These are phyloP conservation scores for Chrysaora quinquecirrha DNA, from an alignment of 30 jellyfish, hydroid and myxozoan genomes.

Conservation along the genomic window DNA sequence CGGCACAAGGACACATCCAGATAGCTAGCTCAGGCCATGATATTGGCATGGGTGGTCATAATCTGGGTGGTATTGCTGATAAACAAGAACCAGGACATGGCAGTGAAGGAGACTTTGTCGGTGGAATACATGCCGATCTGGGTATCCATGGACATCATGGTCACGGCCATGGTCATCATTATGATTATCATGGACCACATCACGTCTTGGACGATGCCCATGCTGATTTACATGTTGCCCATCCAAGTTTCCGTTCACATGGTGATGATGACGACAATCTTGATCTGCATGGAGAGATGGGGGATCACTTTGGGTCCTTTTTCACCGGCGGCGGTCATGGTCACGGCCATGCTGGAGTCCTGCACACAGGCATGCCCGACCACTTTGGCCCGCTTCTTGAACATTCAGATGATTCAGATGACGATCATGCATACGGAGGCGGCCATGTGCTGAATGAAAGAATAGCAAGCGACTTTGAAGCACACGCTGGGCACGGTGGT, in stretches of 20 bases:
- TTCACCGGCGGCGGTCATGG: not conserved
- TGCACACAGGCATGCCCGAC: conserved; percentile 47
- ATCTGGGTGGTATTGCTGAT: conserved; percentile 65
- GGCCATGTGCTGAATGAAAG: conserved; percentile 21
- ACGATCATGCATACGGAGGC: conserved; percentile 16
- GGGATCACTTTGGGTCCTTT: conserved; percentile 62
- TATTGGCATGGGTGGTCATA: conserved; percentile 71
- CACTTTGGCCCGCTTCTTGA: conserved; percentile 70
- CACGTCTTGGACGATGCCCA: conserved; percentile 6
- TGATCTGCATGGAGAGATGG: conserved; percentile 34
- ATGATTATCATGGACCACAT: conserved; percentile 28
- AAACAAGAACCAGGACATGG: conserved; percentile 33
- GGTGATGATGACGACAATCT: conserved; percentile 24
- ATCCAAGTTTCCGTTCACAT: not conserved
- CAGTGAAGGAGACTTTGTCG: conserved; percentile 57
- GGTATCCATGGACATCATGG: conserved; percentile 59
- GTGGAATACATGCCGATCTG: conserved; percentile 77
- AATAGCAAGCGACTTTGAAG: not conserved
- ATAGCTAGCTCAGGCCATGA: conserved; percentile 67
- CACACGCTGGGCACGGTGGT: conserved; percentile 45
- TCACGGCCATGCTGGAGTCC: conserved; percentile 4
- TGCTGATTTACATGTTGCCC: not conserved
- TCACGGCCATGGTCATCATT: conserved; percentile 49
- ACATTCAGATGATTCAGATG: conserved; percentile 15
- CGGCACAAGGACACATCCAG: conserved; percentile 76